Evolutionary conservation across 1,140 invertebrate genomes (phyloP), one percentile per base, ranked within the genome.

Genomic region (Helicoverpa armigera): DNA sequence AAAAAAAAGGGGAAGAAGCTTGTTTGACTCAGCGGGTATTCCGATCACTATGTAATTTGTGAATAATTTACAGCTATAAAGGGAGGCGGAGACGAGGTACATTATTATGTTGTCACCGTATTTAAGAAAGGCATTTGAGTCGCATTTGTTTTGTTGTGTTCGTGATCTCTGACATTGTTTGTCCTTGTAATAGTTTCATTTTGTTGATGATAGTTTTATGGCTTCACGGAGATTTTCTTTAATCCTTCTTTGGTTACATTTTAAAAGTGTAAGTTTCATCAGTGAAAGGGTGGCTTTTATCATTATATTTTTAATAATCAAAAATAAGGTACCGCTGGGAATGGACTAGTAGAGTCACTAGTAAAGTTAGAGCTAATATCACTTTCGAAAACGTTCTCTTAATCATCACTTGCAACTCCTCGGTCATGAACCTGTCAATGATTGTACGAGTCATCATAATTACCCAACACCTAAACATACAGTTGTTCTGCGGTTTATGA

Each of bases 21-120:
- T 90, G 86, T 91, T 90, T 88, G 87, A 86, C 92, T 0, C 92
- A 85, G 91, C 89, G 88, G 92, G 92, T 83, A 87, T 85, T 87
- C 88, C 84, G 86, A 89, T 90, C 89, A 88, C 87, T 91, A 87
- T 90, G 79, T 94, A 92, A 92, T 94, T 92, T 92, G 88, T 83
- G 83, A 83, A 88, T 91, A 91, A 92, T 92, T 87, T 80, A 73
- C 80, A 53, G 78, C 83, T 86, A 86, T 86, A 83, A 84, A 81
- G 69, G 75, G 69, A 63, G 70, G 70, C 75, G 88, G 85, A 87
- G 80, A 82, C 63, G 73, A 81, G 73, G 81, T 53, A 84, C 76
- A 89, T 91, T 89, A 93, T 91, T 91, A 91, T 87, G 85, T 88
- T 91, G 89, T 91, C 90, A 88, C 83, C 85, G 80, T 80, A 83